These are phyloP conservation scores for Polyodon spathula DNA, from an alignment of 2,113 vertebrate genomes.

Conservation along the genomic window DNA sequence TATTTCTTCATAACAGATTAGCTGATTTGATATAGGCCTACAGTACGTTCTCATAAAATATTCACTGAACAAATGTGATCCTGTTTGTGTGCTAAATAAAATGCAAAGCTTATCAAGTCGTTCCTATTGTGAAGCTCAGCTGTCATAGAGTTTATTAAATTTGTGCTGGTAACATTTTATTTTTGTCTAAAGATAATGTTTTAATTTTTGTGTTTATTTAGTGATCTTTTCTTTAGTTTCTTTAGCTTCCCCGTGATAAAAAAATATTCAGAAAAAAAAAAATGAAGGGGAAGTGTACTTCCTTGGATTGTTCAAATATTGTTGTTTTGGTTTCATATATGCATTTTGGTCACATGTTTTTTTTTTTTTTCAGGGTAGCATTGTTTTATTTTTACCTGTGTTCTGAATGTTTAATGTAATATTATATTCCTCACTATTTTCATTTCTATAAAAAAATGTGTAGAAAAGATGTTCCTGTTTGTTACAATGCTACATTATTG, in stretches of 20 bases:
- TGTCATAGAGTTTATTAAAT: background rate
- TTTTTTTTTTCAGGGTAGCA: background rate
- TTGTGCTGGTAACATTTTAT: too few species aligned
- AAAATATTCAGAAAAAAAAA: too few species aligned
- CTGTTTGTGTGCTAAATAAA: background rate
- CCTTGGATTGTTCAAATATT: too few species aligned
- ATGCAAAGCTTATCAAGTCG: background rate
- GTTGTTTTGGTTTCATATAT: background rate
- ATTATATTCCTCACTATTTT: slow-evolving; percentile 8
- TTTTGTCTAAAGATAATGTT: too few species aligned
- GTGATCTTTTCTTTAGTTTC: background rate
- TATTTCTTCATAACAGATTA: background rate
- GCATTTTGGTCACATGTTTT: background rate
- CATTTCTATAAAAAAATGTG: slow-evolving; percentile 24
- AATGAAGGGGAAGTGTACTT: too few species aligned
- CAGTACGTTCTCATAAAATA: background rate
- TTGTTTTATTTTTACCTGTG: background rate
- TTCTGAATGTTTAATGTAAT: background rate
- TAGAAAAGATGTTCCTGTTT: slow-evolving; percentile 26
- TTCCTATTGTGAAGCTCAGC: background rate
- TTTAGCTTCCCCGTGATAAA: background rate
- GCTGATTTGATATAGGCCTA: background rate
- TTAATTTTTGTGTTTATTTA: too few species aligned
- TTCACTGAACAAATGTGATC: background rate
- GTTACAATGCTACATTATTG: slow-evolving; percentile 33